Evolutionary conservation across 1,140 invertebrate genomes (phyloP), one percentile per base, ranked within the genome.

Genomic region (Drosophila tsacasi): DNA sequence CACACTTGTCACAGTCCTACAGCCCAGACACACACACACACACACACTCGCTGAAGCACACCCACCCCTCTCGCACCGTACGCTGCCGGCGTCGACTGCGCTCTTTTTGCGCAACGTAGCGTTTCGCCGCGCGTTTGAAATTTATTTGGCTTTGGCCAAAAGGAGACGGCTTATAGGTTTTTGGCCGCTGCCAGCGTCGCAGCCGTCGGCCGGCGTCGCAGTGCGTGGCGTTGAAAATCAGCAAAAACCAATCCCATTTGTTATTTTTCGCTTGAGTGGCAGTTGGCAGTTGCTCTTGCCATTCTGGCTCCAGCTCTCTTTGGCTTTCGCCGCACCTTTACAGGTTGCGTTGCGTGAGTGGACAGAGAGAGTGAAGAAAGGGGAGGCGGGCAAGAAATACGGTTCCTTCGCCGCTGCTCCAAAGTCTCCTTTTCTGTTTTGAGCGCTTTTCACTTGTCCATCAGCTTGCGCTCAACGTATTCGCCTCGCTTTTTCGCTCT

Each of bases 191-290:
- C 59, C 54, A 37, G 62, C 74, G 54, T 63, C 69, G 57, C 71
- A 62, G 72, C 50, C 52, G 35, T 37, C 65, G 46, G 64, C 44
- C 40, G 46, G 23, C 64, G 76, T 69, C 58, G 72, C 79, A 54
- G 63, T 78, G 81, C 79, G 81, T 87, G 73, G 64, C 89, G 80
- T 89, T 87, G 84, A 79, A 92, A 92, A 92, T 92, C 91, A 92
- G 91, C 91, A 92, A 92, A 92, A 92, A 92, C 91, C 91, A 92
- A 92, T 92, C 91, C 91, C 91, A 92, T 92, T 92, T 92, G 91
- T 92, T 92, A 92, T 92, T 84, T 57, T 89, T 91, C 91, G 89
- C 91, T 92, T 91, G 91, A 92, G 91, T 92, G 91, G 91, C 91
- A 92, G 91, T 89, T 92, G 91, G 91, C 86, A 91, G 91, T 91